Base-by-base conservation (phyloP, 2,797 vertebrate genomes). In the Anolis apletophallus region DNA sequence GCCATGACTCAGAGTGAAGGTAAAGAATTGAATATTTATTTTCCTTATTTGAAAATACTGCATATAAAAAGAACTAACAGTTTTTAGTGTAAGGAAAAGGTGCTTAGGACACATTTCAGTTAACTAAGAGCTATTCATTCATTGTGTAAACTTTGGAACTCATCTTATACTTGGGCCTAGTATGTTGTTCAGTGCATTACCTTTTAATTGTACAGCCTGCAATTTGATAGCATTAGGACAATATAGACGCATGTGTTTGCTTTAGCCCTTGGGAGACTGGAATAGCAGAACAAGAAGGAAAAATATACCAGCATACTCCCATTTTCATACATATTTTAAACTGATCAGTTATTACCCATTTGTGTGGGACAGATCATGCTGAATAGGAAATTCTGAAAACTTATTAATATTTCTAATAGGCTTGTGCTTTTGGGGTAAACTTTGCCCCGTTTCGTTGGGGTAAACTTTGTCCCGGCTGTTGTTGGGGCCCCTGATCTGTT, bases 1-100 rank as follows among this genome's bases (percentile, higher is more conserved):
- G 14, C 80, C 50, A 6, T 83, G 16, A 68, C 71, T 40, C 83
- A 84, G 57, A 85, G 68, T 46, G 71, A 95, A 95, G 96, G 96
- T 97, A 96, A 93, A 83, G 34, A 1, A 68, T 11, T 40, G 17
- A 86, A 84, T 3, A 3, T 76, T 50, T 73, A 0, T 1, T 77
- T 86, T 81, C 86, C 84, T 57, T 84, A 19, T 36, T 23, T 10
- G 3, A n/a, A 83, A 7, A 21, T 19, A 8, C 57, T 21, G 32
- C n/a, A 57, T 46, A 46, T 17, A 34, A 17, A 34, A 34, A 69
- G 4, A 34, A 69, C 32, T 16, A 69, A 32, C n/a, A 32, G 13
- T 69, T 69, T 34, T 5, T 69, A 14, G 9, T 26, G 2, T 26
- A 64, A 64, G 23, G 3, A 69, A 32, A 32, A 32, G 67, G 3